Conservation (phyloP, 2,113 vertebrate species). For the Oceanites oceanicus region DNA sequence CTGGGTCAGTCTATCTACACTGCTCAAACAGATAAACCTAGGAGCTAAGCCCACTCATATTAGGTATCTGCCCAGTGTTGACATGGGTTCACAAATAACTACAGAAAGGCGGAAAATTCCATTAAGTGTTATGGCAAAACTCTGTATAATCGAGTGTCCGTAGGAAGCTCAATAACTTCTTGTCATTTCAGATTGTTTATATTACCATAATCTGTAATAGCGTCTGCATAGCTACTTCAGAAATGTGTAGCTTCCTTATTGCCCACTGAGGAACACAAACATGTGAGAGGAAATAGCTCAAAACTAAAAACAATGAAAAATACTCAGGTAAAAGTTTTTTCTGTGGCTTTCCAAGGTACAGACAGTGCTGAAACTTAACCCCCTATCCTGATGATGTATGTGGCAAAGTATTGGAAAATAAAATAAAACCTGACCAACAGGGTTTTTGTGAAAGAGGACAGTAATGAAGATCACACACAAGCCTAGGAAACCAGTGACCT, state of each 20-base stretch:
- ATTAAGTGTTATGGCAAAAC: neutral
- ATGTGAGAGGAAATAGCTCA: neutral
- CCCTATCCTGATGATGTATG: neutral
- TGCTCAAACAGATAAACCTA: neutral
- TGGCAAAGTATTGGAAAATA: neutral
- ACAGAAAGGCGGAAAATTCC: neutral
- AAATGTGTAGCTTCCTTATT: neutral
- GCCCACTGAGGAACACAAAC: neutral
- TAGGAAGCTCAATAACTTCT: neutral
- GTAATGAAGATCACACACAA: neutral
- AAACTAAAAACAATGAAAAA: neutral
- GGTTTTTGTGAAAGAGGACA: neutral
- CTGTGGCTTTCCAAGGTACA: neutral
- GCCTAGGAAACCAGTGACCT: neutral
- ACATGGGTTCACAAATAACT: neutral
- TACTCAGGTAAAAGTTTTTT: neutral
- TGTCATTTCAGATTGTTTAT: neutral
- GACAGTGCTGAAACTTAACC: neutral
- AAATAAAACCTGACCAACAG: neutral
- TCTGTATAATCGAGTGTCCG: neutral
- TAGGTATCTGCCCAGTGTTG: neutral
- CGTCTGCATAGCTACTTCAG: neutral
- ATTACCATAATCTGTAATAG: neutral
- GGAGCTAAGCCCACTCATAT: neutral
- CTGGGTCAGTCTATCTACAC: neutral